Evolutionary conservation across 2,113 vertebrate species (phyloP), one percentile per base, ranked within the genome.

Genomic region (Carollia perspicillata): DNA sequence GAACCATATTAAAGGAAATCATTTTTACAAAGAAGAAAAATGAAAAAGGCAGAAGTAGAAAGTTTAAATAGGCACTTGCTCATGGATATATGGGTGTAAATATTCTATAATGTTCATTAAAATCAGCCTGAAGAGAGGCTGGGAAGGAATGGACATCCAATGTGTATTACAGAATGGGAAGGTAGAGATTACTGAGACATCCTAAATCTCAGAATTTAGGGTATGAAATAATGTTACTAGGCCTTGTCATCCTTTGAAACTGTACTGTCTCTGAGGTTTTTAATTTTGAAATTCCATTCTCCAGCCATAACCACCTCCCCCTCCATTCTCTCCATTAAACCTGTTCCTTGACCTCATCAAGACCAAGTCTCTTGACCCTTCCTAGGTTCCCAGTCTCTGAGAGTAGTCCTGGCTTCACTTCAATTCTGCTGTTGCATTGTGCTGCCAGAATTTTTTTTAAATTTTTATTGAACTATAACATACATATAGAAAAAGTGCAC

Each of bases 201-300:
- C 18, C 11, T 53, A 28, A 51, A 66, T 85, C 51, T 79, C 33
- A 90, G 86, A 86, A 90, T 23, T 97, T 40, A 68, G 81, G 30
- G 28, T 16, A 33, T 77, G 58, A 95, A 90, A 37, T 79, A 79
- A 66, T 69, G 72, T 92, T 86, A 26, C 22, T 80, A 72, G 66
- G 35, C 66, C 35, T 94, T 92, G 42, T 51, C 79, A 78, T 87
- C 66, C 28, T 84, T 95, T n/a, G 71, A 84, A 94, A 77, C 28
- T 71, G 5, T 93, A 40, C 71, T 89, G 2, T 53, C 22, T 91
- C 28, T 84, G 44, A 94, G 51, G 44, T 90, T 90, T 95, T 84
- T 84, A 84, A 77, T 74, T 84, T 75, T 90, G 85, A 80, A 94
- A 55, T 90, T 94, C 49, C 4, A 1, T 88, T 95, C 16, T 92